Base-by-base conservation (phyloP, 2,888 invertebrate genomes). In the Exephanes ischioxanthus region DNA sequence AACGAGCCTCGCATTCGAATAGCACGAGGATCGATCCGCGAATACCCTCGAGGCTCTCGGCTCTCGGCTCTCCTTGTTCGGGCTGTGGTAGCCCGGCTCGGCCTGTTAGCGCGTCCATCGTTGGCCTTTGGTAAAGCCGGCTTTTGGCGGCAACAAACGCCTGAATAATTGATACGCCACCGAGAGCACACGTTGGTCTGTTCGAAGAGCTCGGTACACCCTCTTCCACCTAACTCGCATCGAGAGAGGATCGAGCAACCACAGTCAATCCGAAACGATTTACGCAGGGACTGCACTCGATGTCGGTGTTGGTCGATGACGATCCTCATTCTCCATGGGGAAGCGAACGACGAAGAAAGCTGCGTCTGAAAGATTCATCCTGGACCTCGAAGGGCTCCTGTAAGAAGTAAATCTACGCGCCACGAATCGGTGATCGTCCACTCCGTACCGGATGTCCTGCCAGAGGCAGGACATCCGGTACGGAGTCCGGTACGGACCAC, bases 121-220 rank as follows among this genome's bases (percentile, higher is more conserved):
- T 55, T 68, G 67, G 80, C 16, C 58, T 48, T 37, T 45, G 63
- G 48, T 51, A 71, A 70, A 80, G 67, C 79, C 68, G 80, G 67
- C 75, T 83, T 79, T 83, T 73, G 73, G 33, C 73, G 41, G 80
- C 61, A 70, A 70, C 68, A 55, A 73, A 80, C 70, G 75, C 70
- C 70, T 80, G 80, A 80, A 84, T 84, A 84, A 84, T 80, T 84
- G 80, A 84, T 80, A 80, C 75, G 73, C 51, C 26, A 45, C 58
- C 79, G 55, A 80, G 73, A 68, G 68, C 72, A 73, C 61, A 63
- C 79, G 61, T 61, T 75, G 58, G 48, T 45, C 67, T 45, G 58
- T 45, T 68, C 48, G 30, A 58, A 45, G 53, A 19, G 72, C 73
- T 73, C 66, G 67, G 63, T 26, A 66, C 58, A 33, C 58, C 72